Conservation (phyloP, 2,113 vertebrate species). For the Lepisosteus oculatus region DNA sequence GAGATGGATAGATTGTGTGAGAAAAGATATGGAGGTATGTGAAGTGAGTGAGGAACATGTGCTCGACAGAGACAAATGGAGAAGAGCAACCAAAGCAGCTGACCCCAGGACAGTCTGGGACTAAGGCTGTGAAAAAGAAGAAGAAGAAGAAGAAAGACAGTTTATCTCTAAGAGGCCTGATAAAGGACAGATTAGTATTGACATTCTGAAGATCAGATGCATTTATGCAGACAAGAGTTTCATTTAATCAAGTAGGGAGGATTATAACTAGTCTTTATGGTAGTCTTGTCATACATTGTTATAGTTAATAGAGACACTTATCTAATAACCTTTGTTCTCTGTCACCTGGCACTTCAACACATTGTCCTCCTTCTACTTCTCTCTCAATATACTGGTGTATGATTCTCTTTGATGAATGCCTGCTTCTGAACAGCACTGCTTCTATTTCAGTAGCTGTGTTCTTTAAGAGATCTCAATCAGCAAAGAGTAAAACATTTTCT, state of each 20-base stretch:
- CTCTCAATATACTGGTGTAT: background rate
- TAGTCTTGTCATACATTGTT: background rate
- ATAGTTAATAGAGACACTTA: background rate
- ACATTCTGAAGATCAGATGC: background rate
- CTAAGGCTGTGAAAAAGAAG: no score
- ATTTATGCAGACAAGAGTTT: background rate
- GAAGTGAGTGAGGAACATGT: no score
- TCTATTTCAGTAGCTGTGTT: background rate
- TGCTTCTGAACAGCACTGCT: background rate
- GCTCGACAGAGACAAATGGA: no score
- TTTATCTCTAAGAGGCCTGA: background rate
- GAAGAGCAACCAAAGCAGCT: no score
- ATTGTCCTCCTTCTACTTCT: background rate
- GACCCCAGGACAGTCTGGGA: no score
- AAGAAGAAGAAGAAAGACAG: no score
- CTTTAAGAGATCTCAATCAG: background rate
- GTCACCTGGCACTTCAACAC: background rate
- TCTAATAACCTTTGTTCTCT: background rate
- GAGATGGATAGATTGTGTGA: no score
- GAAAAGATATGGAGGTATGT: no score
- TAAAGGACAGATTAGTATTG: background rate
- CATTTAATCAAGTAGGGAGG: background rate
- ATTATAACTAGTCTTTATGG: background rate
- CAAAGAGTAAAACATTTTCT: background rate
- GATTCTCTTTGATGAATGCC: background rate